Conservation (phyloP, 2,888 invertebrate species). For the Tipula confusa region DNA sequence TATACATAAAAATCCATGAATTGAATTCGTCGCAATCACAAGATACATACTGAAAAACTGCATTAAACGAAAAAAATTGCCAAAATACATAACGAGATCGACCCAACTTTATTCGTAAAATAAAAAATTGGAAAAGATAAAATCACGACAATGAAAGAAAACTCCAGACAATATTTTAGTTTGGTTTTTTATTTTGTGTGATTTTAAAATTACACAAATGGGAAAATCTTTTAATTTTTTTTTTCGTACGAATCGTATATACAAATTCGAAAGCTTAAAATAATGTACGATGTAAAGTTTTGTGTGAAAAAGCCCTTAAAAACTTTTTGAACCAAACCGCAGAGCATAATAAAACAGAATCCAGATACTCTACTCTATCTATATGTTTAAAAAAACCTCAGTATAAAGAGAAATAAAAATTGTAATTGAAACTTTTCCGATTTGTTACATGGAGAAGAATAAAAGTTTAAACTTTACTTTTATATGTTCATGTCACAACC, state of each 20-base stretch:
- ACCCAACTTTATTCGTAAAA: not conserved
- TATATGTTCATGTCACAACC: not conserved
- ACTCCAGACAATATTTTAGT: not conserved
- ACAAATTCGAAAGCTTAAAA: not conserved
- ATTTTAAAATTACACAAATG: conserved; percentile 12
- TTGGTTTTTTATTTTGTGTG: not conserved
- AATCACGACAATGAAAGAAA: not conserved
- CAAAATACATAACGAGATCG: too few species aligned
- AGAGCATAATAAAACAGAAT: not conserved
- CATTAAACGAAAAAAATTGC: not conserved
- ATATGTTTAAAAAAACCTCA: not conserved
- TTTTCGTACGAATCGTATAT: not conserved
- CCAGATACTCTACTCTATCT: not conserved
- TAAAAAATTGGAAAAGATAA: not conserved
- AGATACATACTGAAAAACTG: not conserved
- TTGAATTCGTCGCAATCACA: not conserved
- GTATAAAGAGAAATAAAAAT: not conserved
- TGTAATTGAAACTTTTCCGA: not conserved
- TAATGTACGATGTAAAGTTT: not conserved
- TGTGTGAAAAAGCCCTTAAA: not conserved
- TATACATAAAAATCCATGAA: too few species aligned
- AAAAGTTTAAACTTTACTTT: not conserved
- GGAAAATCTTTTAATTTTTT: not conserved
- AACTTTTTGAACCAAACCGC: not conserved
- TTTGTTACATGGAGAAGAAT: not conserved